These are phyloP conservation scores for Dusona sp. DNA, from an alignment of 2,888 invertebrate genomes.

Conservation along the genomic window DNA sequence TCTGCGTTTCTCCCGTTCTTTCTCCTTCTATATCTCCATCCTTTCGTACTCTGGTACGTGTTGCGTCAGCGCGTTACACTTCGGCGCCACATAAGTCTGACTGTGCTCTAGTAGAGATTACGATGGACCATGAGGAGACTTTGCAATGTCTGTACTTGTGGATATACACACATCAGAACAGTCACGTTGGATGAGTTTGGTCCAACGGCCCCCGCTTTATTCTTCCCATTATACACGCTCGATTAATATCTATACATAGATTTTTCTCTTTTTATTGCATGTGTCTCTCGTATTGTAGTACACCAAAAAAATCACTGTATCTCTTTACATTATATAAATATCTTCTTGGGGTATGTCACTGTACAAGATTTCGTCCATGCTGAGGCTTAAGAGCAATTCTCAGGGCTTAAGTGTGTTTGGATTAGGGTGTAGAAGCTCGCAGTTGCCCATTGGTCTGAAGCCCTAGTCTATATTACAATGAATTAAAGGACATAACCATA, in stretches of 20 bases:
- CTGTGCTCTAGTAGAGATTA: conserved; percentile 55
- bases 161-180: conserved; percentile 6
- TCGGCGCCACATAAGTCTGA: conserved; percentile 81
- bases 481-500: not conserved
- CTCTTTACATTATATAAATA: not conserved
- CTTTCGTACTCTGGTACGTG: conserved; percentile 72
- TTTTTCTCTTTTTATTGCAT: conserved; percentile 6
- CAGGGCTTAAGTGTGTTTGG: not conserved
- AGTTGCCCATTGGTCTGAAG: not conserved
- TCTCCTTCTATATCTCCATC: conserved; percentile 17
- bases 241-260: conserved; percentile 40
- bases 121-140: conserved; percentile 46
- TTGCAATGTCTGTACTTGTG: conserved; percentile 23
- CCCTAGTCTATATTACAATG: not conserved
- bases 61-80: conserved; percentile 80
- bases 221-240: conserved; percentile 61
- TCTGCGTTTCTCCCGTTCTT: conserved; percentile 68
- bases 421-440: not conserved
- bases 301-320: not conserved
- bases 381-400: not conserved
- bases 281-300: conserved; percentile 15
- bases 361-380: not conserved
- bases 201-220: conserved; percentile 52
- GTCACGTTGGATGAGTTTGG: conserved; percentile 37
- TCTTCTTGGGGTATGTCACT: not conserved